Evolutionary conservation across 2,797 vertebrate genomes (phyloP).

Genomic region (Glyptemys insculpta): DNA sequence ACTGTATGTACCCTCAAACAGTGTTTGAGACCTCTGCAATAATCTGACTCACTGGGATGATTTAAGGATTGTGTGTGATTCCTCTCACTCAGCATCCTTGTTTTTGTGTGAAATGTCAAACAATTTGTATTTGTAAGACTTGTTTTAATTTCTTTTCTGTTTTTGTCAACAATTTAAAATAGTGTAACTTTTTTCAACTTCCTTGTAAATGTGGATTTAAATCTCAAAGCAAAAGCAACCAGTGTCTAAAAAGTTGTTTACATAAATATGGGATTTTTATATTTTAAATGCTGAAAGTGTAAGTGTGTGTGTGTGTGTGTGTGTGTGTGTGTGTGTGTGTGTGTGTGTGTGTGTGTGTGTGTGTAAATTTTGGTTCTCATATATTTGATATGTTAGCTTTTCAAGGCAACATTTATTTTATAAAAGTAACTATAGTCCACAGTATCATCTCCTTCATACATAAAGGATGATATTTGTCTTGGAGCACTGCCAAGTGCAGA

Average conservation of each 20-base stretch:
- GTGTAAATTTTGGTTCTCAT: neutral
- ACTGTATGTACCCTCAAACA: fast-evolving
- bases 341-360: no score
- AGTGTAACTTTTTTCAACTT: fast-evolving
- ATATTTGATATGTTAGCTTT: neutral
- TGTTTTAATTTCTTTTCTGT: neutral
- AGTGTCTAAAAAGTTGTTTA: neutral
- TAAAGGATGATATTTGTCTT: neutral
- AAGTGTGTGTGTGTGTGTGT: no score
- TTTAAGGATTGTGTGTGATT: neutral
- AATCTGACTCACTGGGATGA: neutral
- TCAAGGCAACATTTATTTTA: neutral
- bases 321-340: neutral
- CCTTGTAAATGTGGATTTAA: neutral
- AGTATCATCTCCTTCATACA: neutral
- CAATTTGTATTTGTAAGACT: neutral
- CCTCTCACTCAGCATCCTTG: neutral
- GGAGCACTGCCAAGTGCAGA: neutral
- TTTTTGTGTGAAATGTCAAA: neutral
- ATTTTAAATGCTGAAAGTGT: neutral
- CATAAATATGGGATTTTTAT: neutral
- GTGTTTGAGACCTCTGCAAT: fast-evolving
- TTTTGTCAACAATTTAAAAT: neutral
- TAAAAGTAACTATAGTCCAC: neutral
- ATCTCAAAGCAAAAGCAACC: neutral